phyloP scores from a whole-genome alignment of 2,888 invertebrate genomes.

The Eristalis arbustorum region DNA sequence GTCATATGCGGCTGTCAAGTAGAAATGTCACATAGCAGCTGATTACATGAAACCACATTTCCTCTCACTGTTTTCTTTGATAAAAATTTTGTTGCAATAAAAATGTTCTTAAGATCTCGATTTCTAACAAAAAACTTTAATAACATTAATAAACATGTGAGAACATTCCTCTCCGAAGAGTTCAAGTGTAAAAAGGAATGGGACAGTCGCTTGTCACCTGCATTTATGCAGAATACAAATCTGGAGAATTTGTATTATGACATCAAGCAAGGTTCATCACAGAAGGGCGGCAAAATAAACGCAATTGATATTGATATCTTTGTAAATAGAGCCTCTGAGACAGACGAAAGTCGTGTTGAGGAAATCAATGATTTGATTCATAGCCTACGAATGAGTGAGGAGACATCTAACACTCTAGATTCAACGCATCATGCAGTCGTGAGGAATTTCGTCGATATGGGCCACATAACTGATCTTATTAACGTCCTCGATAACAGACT shows the following conservation, averaged over 20 bases:
- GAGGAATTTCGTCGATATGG: constrained; percentile 81
- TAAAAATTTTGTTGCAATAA: background rate
- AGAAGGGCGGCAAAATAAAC: constrained; percentile 84
- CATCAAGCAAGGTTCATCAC: constrained; percentile 84
- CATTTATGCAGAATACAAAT: constrained; percentile 84
- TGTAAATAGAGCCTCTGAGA: constrained; percentile 84
- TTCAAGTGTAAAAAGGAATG: constrained; percentile 88
- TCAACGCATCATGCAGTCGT: constrained; percentile 92
- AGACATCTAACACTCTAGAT: constrained; percentile 86
- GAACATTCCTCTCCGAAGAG: constrained; percentile 86
- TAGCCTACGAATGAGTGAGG: constrained; percentile 87
- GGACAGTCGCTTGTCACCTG: constrained; percentile 84
- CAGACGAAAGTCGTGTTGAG: constrained; percentile 82
- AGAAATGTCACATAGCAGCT: constrained; percentile 21
- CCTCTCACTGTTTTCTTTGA: constrained; percentile 12
- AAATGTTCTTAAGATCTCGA: constrained; percentile 60
- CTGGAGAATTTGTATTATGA: constrained; percentile 86
- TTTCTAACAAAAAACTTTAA: constrained; percentile 47
- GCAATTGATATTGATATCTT: constrained; percentile 92
- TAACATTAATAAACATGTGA: constrained; percentile 32
- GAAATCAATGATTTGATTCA: constrained; percentile 88
- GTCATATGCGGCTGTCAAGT: background rate
- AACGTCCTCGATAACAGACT: constrained; percentile 89
- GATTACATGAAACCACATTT: constrained; percentile 39
- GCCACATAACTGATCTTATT: constrained; percentile 82